phyloP scores from a whole-genome alignment of 2,888 invertebrate species.

The Tetragnatha montana region DNA sequence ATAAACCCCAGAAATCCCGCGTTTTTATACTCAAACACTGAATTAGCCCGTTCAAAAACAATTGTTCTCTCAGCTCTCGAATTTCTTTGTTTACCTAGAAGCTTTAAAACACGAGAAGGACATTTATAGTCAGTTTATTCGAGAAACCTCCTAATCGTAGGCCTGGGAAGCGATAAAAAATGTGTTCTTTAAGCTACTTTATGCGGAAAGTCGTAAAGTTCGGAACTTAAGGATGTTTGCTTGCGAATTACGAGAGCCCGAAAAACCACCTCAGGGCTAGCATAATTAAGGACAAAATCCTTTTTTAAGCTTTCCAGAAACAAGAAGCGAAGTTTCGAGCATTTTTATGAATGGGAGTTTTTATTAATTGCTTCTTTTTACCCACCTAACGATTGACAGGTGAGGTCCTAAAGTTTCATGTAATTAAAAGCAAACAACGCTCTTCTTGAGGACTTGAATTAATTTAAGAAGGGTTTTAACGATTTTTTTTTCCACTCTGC shows the following conservation, averaged over 20 bases:
- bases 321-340: neutral
- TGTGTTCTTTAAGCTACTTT: neutral
- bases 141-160: neutral
- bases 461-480: neutral
- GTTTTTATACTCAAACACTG: neutral
- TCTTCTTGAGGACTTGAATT: neutral
- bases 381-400: neutral
- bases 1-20: neutral
- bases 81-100: neutral
- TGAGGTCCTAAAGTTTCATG: neutral
- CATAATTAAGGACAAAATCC: neutral
- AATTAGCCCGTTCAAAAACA: neutral
- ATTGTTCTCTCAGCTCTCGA: neutral
- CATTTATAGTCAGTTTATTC: neutral
- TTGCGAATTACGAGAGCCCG: neutral
- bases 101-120: neutral
- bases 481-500: neutral
- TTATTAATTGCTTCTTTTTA: slow-evolving; percentile 14
- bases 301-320: neutral
- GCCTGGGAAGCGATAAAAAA: neutral
- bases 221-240: neutral
- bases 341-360: slow-evolving; percentile 3
- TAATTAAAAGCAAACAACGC: slow-evolving; percentile 19
- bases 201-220: neutral
- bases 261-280: neutral